These are phyloP conservation scores for Plagodis pulveraria DNA, from an alignment of 2,888 invertebrate species.

Conservation along the genomic window DNA sequence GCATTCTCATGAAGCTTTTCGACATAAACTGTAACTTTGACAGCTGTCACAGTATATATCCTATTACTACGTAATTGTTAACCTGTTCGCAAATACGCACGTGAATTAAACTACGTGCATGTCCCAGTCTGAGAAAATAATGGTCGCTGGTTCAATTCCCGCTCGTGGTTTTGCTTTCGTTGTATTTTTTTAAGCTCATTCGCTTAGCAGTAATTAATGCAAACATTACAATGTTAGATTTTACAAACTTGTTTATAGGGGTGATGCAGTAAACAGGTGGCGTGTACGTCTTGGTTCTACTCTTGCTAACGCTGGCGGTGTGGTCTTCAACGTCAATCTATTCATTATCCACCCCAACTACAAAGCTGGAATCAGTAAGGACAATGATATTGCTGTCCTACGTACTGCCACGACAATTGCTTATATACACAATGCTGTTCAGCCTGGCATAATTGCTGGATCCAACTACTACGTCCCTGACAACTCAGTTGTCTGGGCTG, in stretches of 20 bases:
- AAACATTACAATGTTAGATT: no score
- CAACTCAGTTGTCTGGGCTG: slow-evolving; percentile 58
- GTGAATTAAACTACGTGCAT: no score
- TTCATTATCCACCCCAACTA: slow-evolving; percentile 19
- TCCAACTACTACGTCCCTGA: slow-evolving; percentile 51
- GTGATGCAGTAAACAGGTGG: slow-evolving; percentile 36
- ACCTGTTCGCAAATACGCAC: no score
- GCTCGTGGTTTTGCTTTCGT: no score
- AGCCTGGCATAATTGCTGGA: slow-evolving; percentile 48
- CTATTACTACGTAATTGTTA: no score
- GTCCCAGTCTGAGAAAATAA: no score
- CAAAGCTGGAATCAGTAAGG: neutral
- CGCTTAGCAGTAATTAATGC: no score
- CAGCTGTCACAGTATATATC: no score
- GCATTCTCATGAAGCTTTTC: no score
- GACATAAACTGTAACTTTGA: no score
- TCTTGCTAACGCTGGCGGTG: slow-evolving; percentile 46
- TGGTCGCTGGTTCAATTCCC: no score
- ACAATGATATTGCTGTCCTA: slow-evolving; percentile 56
- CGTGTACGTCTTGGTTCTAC: slow-evolving; percentile 45
- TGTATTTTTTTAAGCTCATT: no score
- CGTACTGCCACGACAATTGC: slow-evolving; percentile 38
- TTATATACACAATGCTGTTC: slow-evolving; percentile 37
- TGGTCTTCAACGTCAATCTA: slow-evolving; percentile 4
- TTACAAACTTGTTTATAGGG: slow-evolving; percentile 8